Evolutionary conservation across 2,797 vertebrate species (phyloP).

Genomic region (Macropodus opercularis): DNA sequence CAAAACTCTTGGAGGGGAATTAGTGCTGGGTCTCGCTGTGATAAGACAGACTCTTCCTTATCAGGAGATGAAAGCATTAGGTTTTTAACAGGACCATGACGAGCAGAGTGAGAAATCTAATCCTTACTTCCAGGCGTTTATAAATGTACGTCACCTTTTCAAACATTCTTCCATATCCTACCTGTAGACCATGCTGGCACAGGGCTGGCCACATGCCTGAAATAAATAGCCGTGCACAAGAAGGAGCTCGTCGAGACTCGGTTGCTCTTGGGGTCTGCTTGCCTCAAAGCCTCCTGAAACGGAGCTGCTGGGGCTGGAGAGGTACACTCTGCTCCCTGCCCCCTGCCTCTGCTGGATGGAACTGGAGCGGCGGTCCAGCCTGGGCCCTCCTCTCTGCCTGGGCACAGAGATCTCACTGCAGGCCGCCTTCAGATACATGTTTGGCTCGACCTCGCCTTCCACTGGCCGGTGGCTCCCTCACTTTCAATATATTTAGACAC

Average conservation of each 20-base stretch:
- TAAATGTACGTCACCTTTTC: slow-evolving; percentile 11
- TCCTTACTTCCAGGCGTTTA: slow-evolving; percentile 35
- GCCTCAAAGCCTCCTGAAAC: slow-evolving; percentile 39
- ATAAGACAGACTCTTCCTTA: slow-evolving; percentile 32
- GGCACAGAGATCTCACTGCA: slow-evolving; percentile 65
- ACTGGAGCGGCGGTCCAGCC: slow-evolving; percentile 58
- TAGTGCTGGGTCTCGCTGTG: slow-evolving; percentile 37
- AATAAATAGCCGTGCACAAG: slow-evolving; percentile 46
- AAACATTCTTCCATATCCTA: slow-evolving; percentile 50
- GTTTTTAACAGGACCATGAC: slow-evolving; percentile 43
- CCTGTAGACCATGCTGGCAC: slow-evolving; percentile 72
- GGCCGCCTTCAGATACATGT: slow-evolving; percentile 77
- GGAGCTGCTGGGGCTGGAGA: slow-evolving; percentile 55
- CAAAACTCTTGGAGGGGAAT: slow-evolving; percentile 46
- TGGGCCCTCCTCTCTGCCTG: slow-evolving; percentile 68
- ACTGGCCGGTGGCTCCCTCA: slow-evolving; percentile 30
- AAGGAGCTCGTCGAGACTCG: slow-evolving; percentile 47
- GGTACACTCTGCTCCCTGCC: slow-evolving; percentile 41
- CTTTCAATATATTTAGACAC: slow-evolving; percentile 56
- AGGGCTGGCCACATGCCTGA: slow-evolving; percentile 31
- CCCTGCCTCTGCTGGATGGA: slow-evolving; percentile 59
- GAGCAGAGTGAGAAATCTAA: slow-evolving; percentile 50
- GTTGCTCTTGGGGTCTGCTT: slow-evolving; percentile 46
- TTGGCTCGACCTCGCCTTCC: slow-evolving; percentile 30
- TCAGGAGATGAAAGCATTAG: slow-evolving; percentile 48